Conservation (phyloP, 2,888 invertebrate genomes). For the Stegophylla sp. region DNA sequence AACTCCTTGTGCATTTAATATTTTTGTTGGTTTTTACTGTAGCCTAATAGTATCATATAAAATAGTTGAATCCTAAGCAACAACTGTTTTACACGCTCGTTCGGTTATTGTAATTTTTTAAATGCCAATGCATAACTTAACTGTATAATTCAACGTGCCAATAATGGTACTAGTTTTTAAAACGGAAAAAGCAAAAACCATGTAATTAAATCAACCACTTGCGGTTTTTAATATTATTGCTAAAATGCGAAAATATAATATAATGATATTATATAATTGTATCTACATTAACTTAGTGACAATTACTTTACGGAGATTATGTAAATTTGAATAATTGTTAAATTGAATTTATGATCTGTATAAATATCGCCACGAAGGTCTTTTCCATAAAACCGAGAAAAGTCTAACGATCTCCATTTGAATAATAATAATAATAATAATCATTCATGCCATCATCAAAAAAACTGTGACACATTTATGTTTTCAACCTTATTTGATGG, state of each 20-base stretch:
- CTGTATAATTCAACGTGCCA: not conserved
- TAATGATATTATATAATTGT: not conserved
- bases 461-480: constrained; percentile 24
- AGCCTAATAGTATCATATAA: too few relatives aligned
- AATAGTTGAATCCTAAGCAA: too few relatives aligned
- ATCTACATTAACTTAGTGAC: not conserved
- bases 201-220: not conserved
- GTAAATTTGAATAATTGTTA: constrained; percentile 3
- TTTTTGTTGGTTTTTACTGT: too few relatives aligned
- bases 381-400: not conserved
- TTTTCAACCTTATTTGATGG: constrained; percentile 39
- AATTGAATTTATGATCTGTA: constrained; percentile 1
- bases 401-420: not conserved
- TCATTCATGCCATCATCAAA: not conserved
- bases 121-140: too few relatives aligned
- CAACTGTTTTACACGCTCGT: too few relatives aligned
- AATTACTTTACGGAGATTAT: not conserved
- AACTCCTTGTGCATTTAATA: too few relatives aligned
- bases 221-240: not conserved
- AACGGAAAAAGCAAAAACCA: too few relatives aligned
- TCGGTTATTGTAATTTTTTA: too few relatives aligned
- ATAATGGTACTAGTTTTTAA: too few relatives aligned
- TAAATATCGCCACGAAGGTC: constrained; percentile 19
- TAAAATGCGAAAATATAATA: not conserved
- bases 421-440: not conserved